Evolutionary conservation across 92 coral and sea anemone genomes (phyloP).

Genomic region (Phenganax stokvisi): DNA sequence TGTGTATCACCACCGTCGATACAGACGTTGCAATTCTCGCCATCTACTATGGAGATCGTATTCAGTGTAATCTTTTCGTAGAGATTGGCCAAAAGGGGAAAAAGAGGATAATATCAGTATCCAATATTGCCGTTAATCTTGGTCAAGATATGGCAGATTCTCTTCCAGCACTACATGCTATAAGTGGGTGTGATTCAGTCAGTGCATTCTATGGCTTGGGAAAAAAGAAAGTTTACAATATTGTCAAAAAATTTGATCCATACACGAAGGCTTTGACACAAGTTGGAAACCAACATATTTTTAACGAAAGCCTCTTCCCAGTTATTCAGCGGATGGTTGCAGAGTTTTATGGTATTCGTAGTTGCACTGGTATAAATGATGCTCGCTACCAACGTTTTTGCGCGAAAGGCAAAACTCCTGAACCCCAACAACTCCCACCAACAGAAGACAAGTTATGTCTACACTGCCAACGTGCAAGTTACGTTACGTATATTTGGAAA

Average conservation of each 20-base stretch:
- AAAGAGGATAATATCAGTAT: not conserved
- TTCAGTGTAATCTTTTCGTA: slow-evolving; percentile 6
- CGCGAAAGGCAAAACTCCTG: no score
- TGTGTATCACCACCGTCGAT: slow-evolving; percentile 9
- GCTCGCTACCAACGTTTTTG: no score
- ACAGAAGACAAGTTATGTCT: no score
- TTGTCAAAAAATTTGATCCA: not conserved
- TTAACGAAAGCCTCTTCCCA: no score
- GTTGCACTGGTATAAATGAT: no score
- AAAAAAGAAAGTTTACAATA: not conserved
- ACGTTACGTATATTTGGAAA: no score
- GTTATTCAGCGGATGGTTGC: no score
- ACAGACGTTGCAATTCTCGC: slow-evolving; percentile 4
- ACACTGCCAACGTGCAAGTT: no score
- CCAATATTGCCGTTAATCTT: not conserved
- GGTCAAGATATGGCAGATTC: not conserved
- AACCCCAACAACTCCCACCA: no score
- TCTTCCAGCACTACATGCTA: slow-evolving; percentile 10
- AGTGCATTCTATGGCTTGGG: not conserved
- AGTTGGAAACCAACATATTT: no score
- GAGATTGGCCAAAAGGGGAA: not conserved
- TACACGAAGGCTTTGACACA: no score
- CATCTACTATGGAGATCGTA: slow-evolving; percentile 1
- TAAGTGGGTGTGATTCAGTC: not conserved
- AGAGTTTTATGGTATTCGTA: no score